Conservation (phyloP, 2,888 invertebrate species). For the Halocaridina rubra region DNA sequence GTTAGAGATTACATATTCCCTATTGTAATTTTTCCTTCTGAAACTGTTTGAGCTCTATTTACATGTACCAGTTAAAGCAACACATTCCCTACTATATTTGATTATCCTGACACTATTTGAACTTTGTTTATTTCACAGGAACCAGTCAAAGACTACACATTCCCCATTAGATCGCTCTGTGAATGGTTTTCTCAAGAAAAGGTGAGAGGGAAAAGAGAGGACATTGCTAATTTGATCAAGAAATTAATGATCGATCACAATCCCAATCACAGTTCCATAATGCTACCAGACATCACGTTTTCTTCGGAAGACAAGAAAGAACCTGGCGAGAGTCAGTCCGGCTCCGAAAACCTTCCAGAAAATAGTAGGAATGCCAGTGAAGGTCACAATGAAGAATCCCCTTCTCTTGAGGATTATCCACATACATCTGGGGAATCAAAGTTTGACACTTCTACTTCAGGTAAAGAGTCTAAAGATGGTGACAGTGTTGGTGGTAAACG, state of each 20-base stretch:
- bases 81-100: too few relatives aligned
- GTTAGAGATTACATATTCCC: constrained; percentile 85
- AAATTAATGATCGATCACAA: constrained; percentile 80
- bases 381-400: neutral
- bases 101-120: neutral
- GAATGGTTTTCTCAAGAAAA: constrained; percentile 89
- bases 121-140: constrained; percentile 73
- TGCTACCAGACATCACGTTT: constrained; percentile 60
- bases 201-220: constrained; percentile 87
- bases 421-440: neutral
- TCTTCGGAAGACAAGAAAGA: constrained; percentile 52
- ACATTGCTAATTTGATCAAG: constrained; percentile 83
- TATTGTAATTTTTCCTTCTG: too few relatives aligned
- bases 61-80: too few relatives aligned
- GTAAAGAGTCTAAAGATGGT: neutral
- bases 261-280: constrained; percentile 57
- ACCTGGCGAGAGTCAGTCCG: neutral
- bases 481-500: too few relatives aligned
- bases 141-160: constrained; percentile 83
- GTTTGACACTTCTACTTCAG: neutral
- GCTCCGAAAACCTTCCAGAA: neutral
- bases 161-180: constrained; percentile 84
- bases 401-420: neutral
- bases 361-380: neutral
- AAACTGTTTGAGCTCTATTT: too few relatives aligned